These are phyloP conservation scores for Ctenodactylus gundi DNA, from an alignment of 2,113 vertebrate species.

Conservation along the genomic window DNA sequence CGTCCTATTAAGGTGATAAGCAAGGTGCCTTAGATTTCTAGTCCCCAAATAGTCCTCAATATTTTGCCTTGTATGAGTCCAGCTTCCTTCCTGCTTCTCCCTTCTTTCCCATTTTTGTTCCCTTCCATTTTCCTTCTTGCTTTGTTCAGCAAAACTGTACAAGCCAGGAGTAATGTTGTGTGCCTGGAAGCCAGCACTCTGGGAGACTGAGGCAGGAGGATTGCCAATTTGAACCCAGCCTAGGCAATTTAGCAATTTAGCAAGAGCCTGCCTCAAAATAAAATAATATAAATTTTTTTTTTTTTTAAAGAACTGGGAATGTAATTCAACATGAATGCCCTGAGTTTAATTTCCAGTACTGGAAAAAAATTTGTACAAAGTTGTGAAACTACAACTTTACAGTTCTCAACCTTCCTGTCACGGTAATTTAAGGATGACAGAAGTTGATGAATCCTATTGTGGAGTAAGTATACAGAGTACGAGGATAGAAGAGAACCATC, in stretches of 20 bases:
- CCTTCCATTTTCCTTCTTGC: background rate
- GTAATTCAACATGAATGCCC: background rate
- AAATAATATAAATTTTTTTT: background rate
- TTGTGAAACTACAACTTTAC: background rate
- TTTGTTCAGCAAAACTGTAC: background rate
- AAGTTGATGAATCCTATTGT: background rate
- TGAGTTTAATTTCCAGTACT: background rate
- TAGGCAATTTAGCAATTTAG: background rate
- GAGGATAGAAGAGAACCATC: background rate
- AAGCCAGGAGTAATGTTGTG: background rate
- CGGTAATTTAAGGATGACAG: conserved; percentile 4
- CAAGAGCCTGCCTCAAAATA: background rate
- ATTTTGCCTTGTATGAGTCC: background rate
- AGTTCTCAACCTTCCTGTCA: conserved; percentile 6
- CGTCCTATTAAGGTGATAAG: background rate
- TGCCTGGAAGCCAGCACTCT: background rate
- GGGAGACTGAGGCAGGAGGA: background rate
- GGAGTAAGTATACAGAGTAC: background rate
- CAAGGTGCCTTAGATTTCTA: background rate
- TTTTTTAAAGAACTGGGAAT: background rate
- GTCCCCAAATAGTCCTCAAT: background rate
- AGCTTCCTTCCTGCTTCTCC: background rate
- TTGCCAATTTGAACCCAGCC: background rate
- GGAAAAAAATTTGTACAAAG: background rate
- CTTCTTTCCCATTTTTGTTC: background rate